Evolutionary conservation across 1,140 invertebrate genomes (phyloP), one percentile per base, ranked within the genome.

Genomic region (Drosophila guanche): DNA sequence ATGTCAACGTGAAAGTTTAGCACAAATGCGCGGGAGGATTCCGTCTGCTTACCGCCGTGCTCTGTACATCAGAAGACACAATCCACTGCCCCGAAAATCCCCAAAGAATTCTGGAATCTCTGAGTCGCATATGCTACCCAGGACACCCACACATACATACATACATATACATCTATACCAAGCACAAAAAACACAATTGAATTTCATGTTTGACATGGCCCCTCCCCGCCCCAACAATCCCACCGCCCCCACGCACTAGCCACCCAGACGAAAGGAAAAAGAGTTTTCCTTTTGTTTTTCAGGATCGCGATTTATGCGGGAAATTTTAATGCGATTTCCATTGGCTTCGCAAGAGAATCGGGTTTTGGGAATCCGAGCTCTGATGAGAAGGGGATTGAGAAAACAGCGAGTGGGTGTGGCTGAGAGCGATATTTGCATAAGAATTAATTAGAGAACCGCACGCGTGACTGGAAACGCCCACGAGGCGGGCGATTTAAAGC

Each of bases 1-100:
- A 86, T 86, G 81, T 88, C 81, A 86, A 86, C 81, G 83, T 81
- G 75, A 78, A 86, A 86, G 52, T 86, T 86, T 86, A 88, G 60
- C 81, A 81, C 77, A 85, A 85, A 86, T 85, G 76, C 65, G 12
- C 33, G 10, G 12, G 50, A 54, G 67, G 61, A 68, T 60, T 75
- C 66, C 72, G 51, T 2, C 8, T 67, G 29, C 8, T 67, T 51
- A 54, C 40, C 61, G 48, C 43, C 50, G 43, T 33, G 7, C 23
- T 55, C 20, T 12, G 40, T 37, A 14, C 27, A 16, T 16, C 43
- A 46, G 5, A 1, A 27, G 25, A 27, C 25, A 6, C 5, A 27
- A 27, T 27, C 5, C 25, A 6, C 25, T 27, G 25, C 5, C 25
- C 25, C 25, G 1, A 10, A 12, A 37, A 1, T 10, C 33, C 10